Percentiles rank a stretch among this genome's conserved stretches.
These are phyloP conservation scores for Mesocentrotus franciscanus DNA, from an alignment of 53 echinoderm and acorn worm species.

Conservation along the genomic window DNA sequence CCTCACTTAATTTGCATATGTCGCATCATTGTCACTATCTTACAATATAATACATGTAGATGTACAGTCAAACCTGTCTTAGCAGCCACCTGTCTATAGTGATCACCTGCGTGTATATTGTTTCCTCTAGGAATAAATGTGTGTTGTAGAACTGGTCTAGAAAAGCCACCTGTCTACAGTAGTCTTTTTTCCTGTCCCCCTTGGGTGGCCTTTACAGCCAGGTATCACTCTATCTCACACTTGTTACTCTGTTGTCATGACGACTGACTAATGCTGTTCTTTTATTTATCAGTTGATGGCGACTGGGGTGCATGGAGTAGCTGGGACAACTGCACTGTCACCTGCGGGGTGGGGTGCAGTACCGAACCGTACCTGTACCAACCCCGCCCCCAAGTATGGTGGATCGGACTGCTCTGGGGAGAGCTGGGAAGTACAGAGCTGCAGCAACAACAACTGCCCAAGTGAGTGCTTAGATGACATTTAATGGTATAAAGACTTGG, in stretches of 20 bases:
- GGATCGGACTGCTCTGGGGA: conserved; percentile 68
- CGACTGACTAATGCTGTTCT: background rate
- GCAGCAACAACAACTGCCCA: conserved; percentile 78
- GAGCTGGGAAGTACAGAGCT: conserved; percentile 60
- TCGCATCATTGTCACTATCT: no score
- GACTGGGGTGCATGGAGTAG: conserved; percentile 72
- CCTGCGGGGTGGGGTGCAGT: conserved; percentile 80
- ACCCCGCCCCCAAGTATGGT: conserved; percentile 76
- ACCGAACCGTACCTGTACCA: conserved; percentile 73
- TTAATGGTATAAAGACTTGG: background rate
- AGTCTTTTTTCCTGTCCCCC: no score
- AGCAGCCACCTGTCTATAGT: background rate
- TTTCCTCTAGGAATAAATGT: no score
- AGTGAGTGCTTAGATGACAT: conserved; percentile 66
- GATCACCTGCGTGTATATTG: background rate
- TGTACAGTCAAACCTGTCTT: no score
- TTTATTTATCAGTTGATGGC: conserved; percentile 73
- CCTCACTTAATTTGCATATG: no score
- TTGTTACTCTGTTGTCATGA: background rate
- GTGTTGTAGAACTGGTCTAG: no score
- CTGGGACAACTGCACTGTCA: conserved; percentile 72
- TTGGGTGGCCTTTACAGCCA: no score
- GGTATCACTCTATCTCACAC: no score
- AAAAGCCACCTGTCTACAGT: no score
- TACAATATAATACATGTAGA: no score